Conservation (phyloP, 2,888 invertebrate genomes). For the Platypus cylindrus region DNA sequence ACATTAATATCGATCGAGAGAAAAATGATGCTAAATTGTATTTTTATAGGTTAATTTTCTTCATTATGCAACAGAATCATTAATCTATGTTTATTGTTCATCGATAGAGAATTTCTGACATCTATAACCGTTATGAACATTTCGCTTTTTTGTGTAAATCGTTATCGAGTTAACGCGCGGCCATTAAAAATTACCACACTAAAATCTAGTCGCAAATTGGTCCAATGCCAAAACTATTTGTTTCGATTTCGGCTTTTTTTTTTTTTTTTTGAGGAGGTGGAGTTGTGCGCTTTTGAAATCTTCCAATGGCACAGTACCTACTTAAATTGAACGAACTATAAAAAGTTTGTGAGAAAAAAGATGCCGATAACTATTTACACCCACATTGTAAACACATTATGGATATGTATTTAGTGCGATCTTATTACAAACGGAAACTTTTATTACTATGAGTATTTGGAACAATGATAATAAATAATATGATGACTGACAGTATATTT, state of each 20-base stretch:
- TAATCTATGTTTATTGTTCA: conserved; percentile 5
- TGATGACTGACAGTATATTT: too few species aligned
- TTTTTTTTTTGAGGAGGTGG: conserved; percentile 9
- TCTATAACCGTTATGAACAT: too few species aligned
- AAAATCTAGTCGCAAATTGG: conserved; percentile 6
- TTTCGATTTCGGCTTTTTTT: conserved; percentile 9
- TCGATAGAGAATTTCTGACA: conserved; percentile 4
- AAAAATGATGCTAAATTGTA: conserved; percentile 28
- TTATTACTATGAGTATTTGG: too few species aligned
- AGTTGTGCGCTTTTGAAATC: conserved; percentile 9
- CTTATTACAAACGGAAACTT: too few species aligned
- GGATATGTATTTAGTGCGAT: too few species aligned
- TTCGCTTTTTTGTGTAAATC: too few species aligned
- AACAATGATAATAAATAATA: too few species aligned
- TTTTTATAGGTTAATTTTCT: conserved; percentile 12
- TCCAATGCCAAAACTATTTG: conserved; percentile 9
- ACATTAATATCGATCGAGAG: conserved; percentile 30
- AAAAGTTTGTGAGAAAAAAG: too few species aligned
- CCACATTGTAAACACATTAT: too few species aligned
- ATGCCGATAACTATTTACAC: too few species aligned
- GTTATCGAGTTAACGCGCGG: too few species aligned
- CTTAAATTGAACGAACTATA: neutral
- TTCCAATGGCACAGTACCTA: conserved; percentile 7
- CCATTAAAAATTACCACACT: conserved; percentile 5
- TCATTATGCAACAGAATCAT: conserved; percentile 5